Conservation (phyloP, 1,140 invertebrate species). For the Diprion similis region DNA sequence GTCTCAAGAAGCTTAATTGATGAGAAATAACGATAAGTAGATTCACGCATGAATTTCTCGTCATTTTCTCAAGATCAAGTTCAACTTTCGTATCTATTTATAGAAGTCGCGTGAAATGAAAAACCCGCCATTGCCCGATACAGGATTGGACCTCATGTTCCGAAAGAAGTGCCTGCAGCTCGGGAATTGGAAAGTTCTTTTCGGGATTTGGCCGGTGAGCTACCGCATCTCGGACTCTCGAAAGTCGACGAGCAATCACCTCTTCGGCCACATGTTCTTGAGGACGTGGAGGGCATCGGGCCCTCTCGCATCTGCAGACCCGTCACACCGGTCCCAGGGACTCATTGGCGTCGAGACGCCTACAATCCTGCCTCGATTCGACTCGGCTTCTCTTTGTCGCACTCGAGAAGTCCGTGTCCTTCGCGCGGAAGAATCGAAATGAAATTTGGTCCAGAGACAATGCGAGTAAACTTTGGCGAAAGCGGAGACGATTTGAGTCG, state of each 20-base stretch:
- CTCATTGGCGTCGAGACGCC: constrained; percentile 46
- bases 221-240: neutral
- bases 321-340: constrained; percentile 57
- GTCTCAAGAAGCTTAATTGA: neutral
- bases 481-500: too few species aligned
- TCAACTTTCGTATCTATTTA: constrained; percentile 2
- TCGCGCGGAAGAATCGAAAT: too few species aligned
- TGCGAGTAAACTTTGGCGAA: too few species aligned
- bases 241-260: constrained; percentile 33
- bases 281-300: constrained; percentile 22
- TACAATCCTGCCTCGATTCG: neutral
- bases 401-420: too few species aligned
- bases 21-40: neutral
- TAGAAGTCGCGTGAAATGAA: neutral
- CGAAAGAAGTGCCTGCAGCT: neutral
- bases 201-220: neutral
- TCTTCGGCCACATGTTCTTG: constrained; percentile 44
- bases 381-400: too few species aligned
- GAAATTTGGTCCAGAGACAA: too few species aligned
- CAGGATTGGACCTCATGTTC: neutral
- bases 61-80: neutral
- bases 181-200: neutral
- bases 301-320: constrained; percentile 56
- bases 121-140: neutral
- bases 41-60: neutral